Percentiles rank a stretch among this genome's conserved stretches.
Evolutionary conservation across 2,113 vertebrate genomes (phyloP).

Genomic region (Bucco capensis): DNA sequence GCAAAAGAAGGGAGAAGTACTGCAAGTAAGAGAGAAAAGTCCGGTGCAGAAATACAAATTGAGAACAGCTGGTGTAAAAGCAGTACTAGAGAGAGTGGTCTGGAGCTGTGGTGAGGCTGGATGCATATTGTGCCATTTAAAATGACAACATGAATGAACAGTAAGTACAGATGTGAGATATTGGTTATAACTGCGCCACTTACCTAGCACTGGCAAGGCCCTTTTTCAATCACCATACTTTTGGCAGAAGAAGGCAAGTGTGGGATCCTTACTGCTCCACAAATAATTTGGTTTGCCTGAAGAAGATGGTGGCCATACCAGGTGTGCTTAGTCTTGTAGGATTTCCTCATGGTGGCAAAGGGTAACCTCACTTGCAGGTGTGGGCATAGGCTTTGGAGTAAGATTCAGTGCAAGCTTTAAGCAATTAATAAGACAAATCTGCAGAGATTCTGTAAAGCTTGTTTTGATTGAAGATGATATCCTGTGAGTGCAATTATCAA

Average conservation of each 20-base stretch:
- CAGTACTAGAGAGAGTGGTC: background rate
- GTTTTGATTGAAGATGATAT: background rate
- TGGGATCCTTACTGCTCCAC: background rate
- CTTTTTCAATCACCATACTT: background rate
- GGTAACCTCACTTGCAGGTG: background rate
- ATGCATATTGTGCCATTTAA: background rate
- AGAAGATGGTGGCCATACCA: background rate
- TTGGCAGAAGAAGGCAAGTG: background rate
- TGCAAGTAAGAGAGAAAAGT: background rate
- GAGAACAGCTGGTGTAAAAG: background rate
- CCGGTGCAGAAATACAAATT: background rate
- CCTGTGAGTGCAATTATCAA: background rate
- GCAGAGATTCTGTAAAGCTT: background rate
- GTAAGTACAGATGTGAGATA: background rate
- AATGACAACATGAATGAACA: background rate
- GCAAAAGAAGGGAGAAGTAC: background rate
- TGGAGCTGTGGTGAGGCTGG: background rate
- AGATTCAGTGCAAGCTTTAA: background rate
- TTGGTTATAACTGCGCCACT: background rate
- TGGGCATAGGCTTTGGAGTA: background rate
- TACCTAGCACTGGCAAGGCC: background rate
- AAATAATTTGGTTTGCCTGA: background rate
- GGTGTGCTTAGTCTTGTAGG: background rate
- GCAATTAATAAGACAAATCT: background rate
- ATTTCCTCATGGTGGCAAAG: background rate